Evolutionary conservation across 2,797 vertebrate species (phyloP), one percentile per base, ranked within the genome.

Genomic region (Geotrypetes seraphini): DNA sequence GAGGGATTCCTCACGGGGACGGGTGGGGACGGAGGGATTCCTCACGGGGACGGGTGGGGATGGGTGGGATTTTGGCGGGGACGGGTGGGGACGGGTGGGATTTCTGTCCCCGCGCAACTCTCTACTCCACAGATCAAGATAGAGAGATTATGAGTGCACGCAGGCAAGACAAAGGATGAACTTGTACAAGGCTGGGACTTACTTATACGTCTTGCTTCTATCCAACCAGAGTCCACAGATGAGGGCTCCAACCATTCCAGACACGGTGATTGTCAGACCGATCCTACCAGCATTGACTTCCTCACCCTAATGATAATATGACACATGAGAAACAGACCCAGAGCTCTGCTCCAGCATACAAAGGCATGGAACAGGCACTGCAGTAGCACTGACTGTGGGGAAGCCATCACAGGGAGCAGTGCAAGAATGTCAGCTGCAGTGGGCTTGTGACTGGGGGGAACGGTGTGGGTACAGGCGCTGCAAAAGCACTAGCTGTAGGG

Each of bases 131-230:
- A n/a, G n/a, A n/a, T n/a, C n/a, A n/a, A n/a, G n/a, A n/a, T n/a
- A n/a, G n/a, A n/a, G n/a, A n/a, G n/a, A n/a, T n/a, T n/a, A n/a
- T n/a, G n/a, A n/a, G n/a, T n/a, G n/a, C n/a, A n/a, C n/a, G n/a
- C n/a, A n/a, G n/a, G n/a, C n/a, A n/a, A n/a, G n/a, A n/a, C n/a
- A n/a, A n/a, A n/a, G n/a, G n/a, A n/a, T n/a, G n/a, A n/a, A n/a
- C n/a, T n/a, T n/a, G n/a, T n/a, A n/a, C n/a, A n/a, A n/a, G n/a
- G n/a, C 22, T 14, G 12, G 7, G 12, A 74, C 91, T 88, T 83
- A 99, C 94, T 92, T 99, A 86, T 96, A 99, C 8, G 87, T 88
- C 81, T 96, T 97, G 37, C 90, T 89, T 67, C 70, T 91, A 71
- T 99, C 95, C 73, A 99, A 75, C 92, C 95, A 99, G 62, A 97